Percentiles rank a stretch among this genome's conserved stretches.
These are phyloP conservation scores for Lagodon rhomboides DNA, from an alignment of 2,797 vertebrate species.

Conservation along the genomic window DNA sequence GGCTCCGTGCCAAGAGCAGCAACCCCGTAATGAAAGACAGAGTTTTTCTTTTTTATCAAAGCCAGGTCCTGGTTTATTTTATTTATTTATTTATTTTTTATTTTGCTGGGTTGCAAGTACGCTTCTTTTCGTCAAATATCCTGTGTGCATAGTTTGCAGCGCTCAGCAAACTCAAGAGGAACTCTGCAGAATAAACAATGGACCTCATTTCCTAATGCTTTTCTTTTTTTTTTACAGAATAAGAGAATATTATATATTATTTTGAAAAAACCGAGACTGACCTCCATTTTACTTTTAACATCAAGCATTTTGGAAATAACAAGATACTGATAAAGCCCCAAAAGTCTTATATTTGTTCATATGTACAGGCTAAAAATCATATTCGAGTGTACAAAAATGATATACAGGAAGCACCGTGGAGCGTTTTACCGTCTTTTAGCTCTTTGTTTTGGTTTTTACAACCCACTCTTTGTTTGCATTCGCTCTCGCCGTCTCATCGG, in stretches of 20 bases:
- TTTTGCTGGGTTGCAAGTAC: constrained; percentile 46
- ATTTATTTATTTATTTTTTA: constrained; percentile 1
- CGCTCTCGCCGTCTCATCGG: too few relatives aligned
- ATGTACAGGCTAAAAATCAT: too few relatives aligned
- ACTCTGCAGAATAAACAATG: constrained; percentile 33
- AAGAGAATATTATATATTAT: constrained; percentile 1
- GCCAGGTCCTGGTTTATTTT: constrained; percentile 17
- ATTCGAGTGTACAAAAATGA: neutral
- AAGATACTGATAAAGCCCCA: neutral
- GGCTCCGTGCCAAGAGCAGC: constrained; percentile 64
- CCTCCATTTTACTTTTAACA: neutral
- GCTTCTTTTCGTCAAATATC: constrained; percentile 52
- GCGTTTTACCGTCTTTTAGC: too few relatives aligned
- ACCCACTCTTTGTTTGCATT: too few relatives aligned
- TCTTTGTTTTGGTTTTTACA: too few relatives aligned
- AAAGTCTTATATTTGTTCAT: neutral
- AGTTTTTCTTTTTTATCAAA: constrained; percentile 42
- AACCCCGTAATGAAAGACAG: constrained; percentile 61
- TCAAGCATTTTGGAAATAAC: neutral
- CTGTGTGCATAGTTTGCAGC: constrained; percentile 34
- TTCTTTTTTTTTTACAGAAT: constrained; percentile 1
- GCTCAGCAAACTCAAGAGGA: constrained; percentile 33
- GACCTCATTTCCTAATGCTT: constrained; percentile 21
- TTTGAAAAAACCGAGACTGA: neutral
- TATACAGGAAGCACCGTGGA: neutral